phyloP scores from a whole-genome alignment of 2,113 vertebrate species.

The Lophochroa leadbeateri region DNA sequence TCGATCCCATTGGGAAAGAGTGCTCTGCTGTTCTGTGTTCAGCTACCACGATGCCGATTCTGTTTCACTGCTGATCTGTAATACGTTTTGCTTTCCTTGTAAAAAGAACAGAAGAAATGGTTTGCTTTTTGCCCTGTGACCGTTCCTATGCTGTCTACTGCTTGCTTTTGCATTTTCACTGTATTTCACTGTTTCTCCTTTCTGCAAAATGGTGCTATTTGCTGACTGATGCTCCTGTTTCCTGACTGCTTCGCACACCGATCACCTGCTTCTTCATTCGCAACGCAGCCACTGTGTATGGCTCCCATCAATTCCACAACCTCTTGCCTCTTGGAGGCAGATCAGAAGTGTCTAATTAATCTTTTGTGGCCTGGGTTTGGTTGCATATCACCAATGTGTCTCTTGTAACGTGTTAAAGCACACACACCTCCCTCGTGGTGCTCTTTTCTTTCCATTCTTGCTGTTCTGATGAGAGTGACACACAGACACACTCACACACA shows the following conservation, averaged over 20 bases:
- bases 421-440: conserved; percentile 76
- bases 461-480: conserved; percentile 78
- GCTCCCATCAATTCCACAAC: background rate
- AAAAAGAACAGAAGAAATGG: background rate
- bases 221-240: conserved; percentile 20
- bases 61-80: conserved; percentile 20
- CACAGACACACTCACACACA: background rate
- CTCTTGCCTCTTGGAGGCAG: conserved; percentile 63
- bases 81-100: conserved; percentile 10
- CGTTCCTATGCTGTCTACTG: conserved; percentile 21
- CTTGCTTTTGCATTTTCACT: conserved; percentile 30
- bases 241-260: conserved; percentile 44
- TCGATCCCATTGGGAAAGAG: background rate
- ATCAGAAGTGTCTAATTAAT: conserved; percentile 77
- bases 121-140: conserved; percentile 25
- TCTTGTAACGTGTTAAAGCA: conserved; percentile 74
- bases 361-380: conserved; percentile 90
- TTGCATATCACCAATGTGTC: conserved; percentile 76
- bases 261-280: conserved; percentile 38
- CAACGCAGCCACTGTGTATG: background rate
- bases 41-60: background rate
- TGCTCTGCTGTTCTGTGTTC: background rate
- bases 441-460: conserved; percentile 75
- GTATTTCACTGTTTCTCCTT: conserved; percentile 14
- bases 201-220: conserved; percentile 50